Evolutionary conservation across 2,797 vertebrate genomes (phyloP).

Genomic region (Poeciliopsis infans): DNA sequence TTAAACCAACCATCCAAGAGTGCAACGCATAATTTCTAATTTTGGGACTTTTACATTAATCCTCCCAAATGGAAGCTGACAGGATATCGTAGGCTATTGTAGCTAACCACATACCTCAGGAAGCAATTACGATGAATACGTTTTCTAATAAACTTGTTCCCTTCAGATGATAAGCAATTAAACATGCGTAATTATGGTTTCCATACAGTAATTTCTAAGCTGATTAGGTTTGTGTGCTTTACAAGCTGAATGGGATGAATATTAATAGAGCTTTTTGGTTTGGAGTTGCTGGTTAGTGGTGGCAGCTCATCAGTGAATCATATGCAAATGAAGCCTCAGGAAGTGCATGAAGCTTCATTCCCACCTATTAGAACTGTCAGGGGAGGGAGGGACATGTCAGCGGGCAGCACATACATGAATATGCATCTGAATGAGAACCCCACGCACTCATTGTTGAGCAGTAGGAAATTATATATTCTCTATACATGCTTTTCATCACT

Average conservation of each 20-base stretch:
- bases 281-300: constrained; percentile 69
- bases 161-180: constrained; percentile 84
- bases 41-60: constrained; percentile 78
- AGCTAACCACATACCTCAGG: constrained; percentile 72
- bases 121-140: constrained; percentile 82
- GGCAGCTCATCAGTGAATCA: constrained; percentile 77
- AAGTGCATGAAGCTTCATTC: constrained; percentile 75
- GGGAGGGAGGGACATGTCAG: constrained; percentile 67
- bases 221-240: constrained; percentile 83
- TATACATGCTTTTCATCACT: constrained; percentile 13
- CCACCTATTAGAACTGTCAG: constrained; percentile 72
- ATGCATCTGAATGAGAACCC: constrained; percentile 33
- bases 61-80: constrained; percentile 75
- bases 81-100: constrained; percentile 72
- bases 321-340: constrained; percentile 78
- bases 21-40: constrained; percentile 69
- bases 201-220: constrained; percentile 82
- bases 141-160: constrained; percentile 85
- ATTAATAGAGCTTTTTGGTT: constrained; percentile 76
- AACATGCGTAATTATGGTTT: constrained; percentile 82
- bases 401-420: constrained; percentile 38
- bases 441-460: constrained; percentile 33
- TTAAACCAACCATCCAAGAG: constrained; percentile 75
- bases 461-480: constrained; percentile 47
- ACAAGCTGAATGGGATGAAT: constrained; percentile 78